phyloP scores from a whole-genome alignment of 2,113 vertebrate species.

The Centrocercus urophasianus region DNA sequence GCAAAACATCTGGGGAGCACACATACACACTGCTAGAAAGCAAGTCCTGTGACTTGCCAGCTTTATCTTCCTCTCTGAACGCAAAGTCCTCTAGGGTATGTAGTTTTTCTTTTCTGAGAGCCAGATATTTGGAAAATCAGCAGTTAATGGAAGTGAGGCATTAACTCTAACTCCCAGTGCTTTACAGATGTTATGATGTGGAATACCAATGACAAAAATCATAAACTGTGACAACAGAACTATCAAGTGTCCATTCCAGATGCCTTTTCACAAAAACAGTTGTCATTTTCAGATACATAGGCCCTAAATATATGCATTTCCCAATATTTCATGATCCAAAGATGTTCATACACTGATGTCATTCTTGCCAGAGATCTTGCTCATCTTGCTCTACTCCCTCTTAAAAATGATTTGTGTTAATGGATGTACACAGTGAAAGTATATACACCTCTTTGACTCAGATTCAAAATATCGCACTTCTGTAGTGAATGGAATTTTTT shows the following conservation, averaged over 20 bases:
- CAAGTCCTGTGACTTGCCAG: too few relatives aligned
- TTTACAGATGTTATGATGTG: too few relatives aligned
- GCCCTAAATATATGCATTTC: not conserved
- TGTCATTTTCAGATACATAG: not conserved
- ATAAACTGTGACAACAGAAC: too few relatives aligned
- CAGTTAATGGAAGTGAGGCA: too few relatives aligned
- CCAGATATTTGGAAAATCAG: too few relatives aligned
- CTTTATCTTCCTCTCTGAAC: too few relatives aligned
- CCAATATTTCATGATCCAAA: not conserved
- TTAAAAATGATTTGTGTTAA: not conserved
- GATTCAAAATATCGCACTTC: not conserved
- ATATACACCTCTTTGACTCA: not conserved
- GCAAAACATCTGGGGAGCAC: too few relatives aligned
- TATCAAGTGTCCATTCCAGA: not conserved
- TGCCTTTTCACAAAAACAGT: not conserved
- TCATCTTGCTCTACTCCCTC: not conserved
- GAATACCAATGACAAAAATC: too few relatives aligned
- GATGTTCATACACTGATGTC: not conserved
- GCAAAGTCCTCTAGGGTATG: too few relatives aligned
- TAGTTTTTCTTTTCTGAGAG: too few relatives aligned
- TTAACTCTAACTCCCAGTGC: too few relatives aligned
- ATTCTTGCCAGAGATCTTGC: not conserved
- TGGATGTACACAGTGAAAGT: not conserved
- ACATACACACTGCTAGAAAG: too few relatives aligned
- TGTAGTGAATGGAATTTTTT: not conserved